Conservation (phyloP, 2,888 invertebrate genomes). For the Marasmarcha lunaedactyla region DNA sequence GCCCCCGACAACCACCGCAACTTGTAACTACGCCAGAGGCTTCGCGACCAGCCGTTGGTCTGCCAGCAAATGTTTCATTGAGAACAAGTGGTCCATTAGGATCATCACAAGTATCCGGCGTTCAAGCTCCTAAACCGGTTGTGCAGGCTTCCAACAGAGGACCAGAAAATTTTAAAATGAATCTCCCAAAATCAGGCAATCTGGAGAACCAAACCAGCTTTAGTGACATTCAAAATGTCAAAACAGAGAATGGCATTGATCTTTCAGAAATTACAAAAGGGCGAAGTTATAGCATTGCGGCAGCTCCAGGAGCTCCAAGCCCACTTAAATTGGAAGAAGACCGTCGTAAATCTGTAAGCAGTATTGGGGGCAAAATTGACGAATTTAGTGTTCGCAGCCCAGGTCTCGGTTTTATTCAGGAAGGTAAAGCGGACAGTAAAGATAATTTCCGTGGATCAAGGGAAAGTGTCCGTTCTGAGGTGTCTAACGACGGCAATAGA, state of each 20-base stretch:
- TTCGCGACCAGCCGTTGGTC: constrained; percentile 27
- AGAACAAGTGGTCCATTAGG: constrained; percentile 30
- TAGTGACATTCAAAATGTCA: constrained; percentile 38
- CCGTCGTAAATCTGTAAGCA: constrained; percentile 59
- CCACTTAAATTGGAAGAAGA: constrained; percentile 59
- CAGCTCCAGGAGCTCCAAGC: constrained; percentile 56
- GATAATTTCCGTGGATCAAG: constrained; percentile 53
- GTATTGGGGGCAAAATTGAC: constrained; percentile 51
- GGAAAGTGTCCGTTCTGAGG: constrained; percentile 50
- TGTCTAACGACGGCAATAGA: constrained; percentile 32
- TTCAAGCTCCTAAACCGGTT: constrained; percentile 30
- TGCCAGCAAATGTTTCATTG: constrained; percentile 35
- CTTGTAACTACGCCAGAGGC: constrained; percentile 47
- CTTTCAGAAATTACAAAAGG: constrained; percentile 56
- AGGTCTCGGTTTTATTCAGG: constrained; percentile 57
- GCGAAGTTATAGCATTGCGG: constrained; percentile 66
- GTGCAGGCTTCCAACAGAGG: constrained; percentile 50
- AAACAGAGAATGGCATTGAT: constrained; percentile 44
- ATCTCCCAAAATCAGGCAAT: constrained; percentile 50
- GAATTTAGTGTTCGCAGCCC: constrained; percentile 46
- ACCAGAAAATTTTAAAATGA: constrained; percentile 35
- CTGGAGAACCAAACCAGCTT: constrained; percentile 50
- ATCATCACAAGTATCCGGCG: constrained; percentile 21
- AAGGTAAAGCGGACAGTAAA: constrained; percentile 50
- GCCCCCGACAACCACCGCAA: constrained; percentile 53